Evolutionary conservation across 2,888 invertebrate genomes (phyloP), one percentile per base, ranked within the genome.

Genomic region (Amiota communis): DNA sequence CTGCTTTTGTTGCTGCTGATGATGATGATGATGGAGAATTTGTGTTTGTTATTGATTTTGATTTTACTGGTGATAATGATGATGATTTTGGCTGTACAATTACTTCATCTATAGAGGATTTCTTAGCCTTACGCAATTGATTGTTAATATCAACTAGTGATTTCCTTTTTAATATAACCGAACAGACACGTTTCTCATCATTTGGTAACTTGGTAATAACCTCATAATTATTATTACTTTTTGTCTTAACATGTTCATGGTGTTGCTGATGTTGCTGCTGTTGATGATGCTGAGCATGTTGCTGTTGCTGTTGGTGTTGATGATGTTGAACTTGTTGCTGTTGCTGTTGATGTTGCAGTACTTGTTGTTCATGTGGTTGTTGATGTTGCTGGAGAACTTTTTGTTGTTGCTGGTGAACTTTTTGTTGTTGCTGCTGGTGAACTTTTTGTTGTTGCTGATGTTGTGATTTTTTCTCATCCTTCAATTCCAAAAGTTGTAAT

Each of bases 161-260:
- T 76, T 90, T 89, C 1, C 90, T 82, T 77, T 90, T 90, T 4
- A 89, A 78, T 6, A 89, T 87, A 0, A 90, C 90, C 0, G 88
- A 86, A 72, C 86, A 87, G 3, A 87, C 81, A 13, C 79, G 80
- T 6, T 86, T 84, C 74, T 88, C 87, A 10, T 85, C 84, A 23
- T 86, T 83, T 12, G 75, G 80, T 0, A 79, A 78, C 72, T 88
- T 80, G 3, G 86, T 78, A 48, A 88, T 84, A 2, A 88, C 89
- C 73, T 89, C 89, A 70, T 88, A 88, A 72, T 88, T 89, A 70
- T 70, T 77, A 74, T 77, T n/a, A n/a, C n/a, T 86, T 56, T 80
- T 81, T 12, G 75, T 63, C 15, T 84, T 85, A 8, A 6, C 1
- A 47, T 78, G 72, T n/a, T 81, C 83, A 13, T 6, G 78, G 48